Base-by-base conservation (phyloP, 2,888 invertebrate genomes). In the Ormyrus thymus region DNA sequence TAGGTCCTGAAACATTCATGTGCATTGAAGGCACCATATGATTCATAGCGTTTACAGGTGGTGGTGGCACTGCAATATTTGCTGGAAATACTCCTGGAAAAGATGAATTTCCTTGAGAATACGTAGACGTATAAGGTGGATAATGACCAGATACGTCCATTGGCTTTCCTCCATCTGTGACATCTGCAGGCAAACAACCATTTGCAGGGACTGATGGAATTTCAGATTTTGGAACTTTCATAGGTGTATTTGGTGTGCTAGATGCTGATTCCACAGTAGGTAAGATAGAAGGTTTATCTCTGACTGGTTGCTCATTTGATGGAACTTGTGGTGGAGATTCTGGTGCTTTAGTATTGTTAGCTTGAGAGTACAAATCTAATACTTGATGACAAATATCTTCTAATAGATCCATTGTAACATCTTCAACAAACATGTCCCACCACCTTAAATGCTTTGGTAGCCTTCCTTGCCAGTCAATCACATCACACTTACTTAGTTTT, bases 401-500 rank as follows among this genome's bases (percentile, higher is more conserved):
- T 55, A 99, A 91, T 73, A 98, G 92, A 85, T 98, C 97, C 93
- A 97, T 95, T 0, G 97, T 96, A 53, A 99, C 95, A 87, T 98
- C 98, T 86, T 97, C 97, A 0, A 99, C 97, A 89, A 98, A 97
- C 95, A 97, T 96, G 86, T 99, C 98, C 98, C 98, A 99, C 99
- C 99, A 99, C 45, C 96, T 93, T 4, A 93, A 92, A 90, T 97
- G 95, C 86, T 95, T 94, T 3, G 94, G 89, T 66, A 92, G 92
- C 9, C 97, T 92, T 0, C 97, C 97, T 55, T 94, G 93, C 98
- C 98, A 98, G 90, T 98, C 98, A 6, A 94, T 92, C 0, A 98
- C 96, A 86, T 98, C 98, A 90, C 98, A 98, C 91, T 98, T 98
- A 89, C 96, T 97, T 43, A 99, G 92, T 88, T 98, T 98, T 72